Conservation (phyloP, 2,113 vertebrate genomes). For the Cryptomyrus ogoouensis region DNA sequence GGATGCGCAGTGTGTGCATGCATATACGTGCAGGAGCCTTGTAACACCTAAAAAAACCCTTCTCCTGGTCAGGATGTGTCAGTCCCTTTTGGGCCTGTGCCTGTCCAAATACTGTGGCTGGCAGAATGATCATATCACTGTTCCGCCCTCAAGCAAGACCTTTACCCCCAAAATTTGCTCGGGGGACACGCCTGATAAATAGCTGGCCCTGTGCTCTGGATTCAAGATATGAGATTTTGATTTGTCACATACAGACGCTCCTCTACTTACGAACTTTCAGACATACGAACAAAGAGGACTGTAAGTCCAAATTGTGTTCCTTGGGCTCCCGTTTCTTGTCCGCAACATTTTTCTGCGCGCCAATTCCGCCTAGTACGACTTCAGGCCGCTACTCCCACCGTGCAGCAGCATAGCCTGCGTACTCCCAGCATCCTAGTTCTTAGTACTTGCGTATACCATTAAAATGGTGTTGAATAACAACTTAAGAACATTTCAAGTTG, state of each 20-base stretch:
- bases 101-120: not conserved
- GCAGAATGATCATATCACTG: not conserved
- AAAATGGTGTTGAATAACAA: no score
- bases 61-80: not conserved
- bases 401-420: accelerated
- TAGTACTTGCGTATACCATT: no score
- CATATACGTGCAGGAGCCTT: not conserved
- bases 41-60: not conserved
- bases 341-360: no score
- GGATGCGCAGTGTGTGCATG: not conserved
- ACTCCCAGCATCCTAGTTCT: no score
- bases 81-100: not conserved
- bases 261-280: no score
- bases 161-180: not conserved
- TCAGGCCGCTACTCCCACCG: no score
- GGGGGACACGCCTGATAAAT: not conserved
- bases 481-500: no score
- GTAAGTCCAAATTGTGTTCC: no score
- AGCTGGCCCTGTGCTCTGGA: not conserved
- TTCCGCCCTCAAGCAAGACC: not conserved
- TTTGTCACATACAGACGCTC: not conserved
- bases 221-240: not conserved
- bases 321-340: no score
- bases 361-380: no score
- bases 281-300: no score